Evolutionary conservation across 1,140 invertebrate species (phyloP), one percentile per base, ranked within the genome.

Genomic region (Pteromalus puparum): DNA sequence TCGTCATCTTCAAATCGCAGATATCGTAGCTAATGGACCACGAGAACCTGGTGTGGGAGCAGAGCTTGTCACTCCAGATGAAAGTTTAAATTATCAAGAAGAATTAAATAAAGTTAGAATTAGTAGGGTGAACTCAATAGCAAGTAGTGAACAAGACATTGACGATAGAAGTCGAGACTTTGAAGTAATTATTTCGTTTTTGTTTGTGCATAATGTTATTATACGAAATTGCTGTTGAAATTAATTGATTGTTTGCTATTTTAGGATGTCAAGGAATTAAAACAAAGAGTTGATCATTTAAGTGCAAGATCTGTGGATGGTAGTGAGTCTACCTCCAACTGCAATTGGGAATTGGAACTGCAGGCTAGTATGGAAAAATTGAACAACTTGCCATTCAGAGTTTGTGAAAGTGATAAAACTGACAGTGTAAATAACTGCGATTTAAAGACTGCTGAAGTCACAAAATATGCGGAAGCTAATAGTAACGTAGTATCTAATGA

Each of bases 31-130:
- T 26, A 92, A 92, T 85, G 95, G 97, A 13, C 96, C 96, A 0
- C 92, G 97, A 87, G 97, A 98, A 91, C 97, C 97, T 0, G 97
- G 97, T 2, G 97, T 98, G 4, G 98, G 98, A 6, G 97, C 97
- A 1, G 97, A 98, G 93, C 91, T 95, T 84, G 93, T 93, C 77
- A 92, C 93, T 28, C 92, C 95, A 81, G 92, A 93, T 70, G 94
- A 93, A 28, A 89, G 68, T 81, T 85, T 89, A 34, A 90, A 91
- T 81, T 90, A 91, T 77, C 81, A 90, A 30, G 84, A 86, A 18
- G 90, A 92, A 79, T 85, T 91, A 70, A 90, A 87, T 82, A 91
- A 89, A 89, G 74, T 89, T 74, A 88, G 85, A 75, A 77, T 85
- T 34, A 90, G 86, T 85, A 89, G 89, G 86, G 87, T 90, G 61